Evolutionary conservation across 1,140 invertebrate species (phyloP), one percentile per base, ranked within the genome.

Genomic region (Steinernema feltiae): DNA sequence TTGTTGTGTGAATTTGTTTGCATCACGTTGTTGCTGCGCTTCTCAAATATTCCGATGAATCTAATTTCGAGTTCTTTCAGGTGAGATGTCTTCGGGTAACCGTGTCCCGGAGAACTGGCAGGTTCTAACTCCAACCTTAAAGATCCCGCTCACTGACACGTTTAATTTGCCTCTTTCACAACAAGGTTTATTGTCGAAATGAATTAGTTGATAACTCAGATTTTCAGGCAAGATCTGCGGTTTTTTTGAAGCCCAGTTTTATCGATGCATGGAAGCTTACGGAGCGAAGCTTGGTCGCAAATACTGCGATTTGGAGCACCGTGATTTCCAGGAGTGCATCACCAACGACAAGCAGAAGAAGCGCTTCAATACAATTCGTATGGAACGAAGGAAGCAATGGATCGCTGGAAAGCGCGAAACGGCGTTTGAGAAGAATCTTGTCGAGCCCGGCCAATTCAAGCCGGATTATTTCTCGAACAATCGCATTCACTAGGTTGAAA

Each of bases 231-330:
- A 78, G 18, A 41, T 71, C 21, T 84, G 83, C 29, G 83, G 79
- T 18, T 84, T 85, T 70, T 84, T 84, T 53, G 83, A 84, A 53
- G 73, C 80, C 30, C 82, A 84, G 31, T 84, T 78, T 41, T 84
- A 83, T 46, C 74, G 76, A 21, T 84, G 83, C 72, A 77, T 84
- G 77, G 83, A 84, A 53, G 83, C 84, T 17, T 84, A 79, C 53
- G 83, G 83, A 30, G 76, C 79, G 1, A 80, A 81, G 32, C 70
- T 84, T 30, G 83, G 83, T 15, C 71, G 83, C 27, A 76, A 78
- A 24, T 81, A 84, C 69, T 85, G 84, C 32, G 84, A 85, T 72
- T 74, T 84, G 21, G 82, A 85, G 48, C 82, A 84, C 71, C 76
- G 83, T 18, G 83, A 84, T 48, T 84, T 78, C 30, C 41, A 75